Evolutionary conservation across 2,797 vertebrate genomes (phyloP), one percentile per base, ranked within the genome.

Genomic region (Hephaestus fuliginosus): DNA sequence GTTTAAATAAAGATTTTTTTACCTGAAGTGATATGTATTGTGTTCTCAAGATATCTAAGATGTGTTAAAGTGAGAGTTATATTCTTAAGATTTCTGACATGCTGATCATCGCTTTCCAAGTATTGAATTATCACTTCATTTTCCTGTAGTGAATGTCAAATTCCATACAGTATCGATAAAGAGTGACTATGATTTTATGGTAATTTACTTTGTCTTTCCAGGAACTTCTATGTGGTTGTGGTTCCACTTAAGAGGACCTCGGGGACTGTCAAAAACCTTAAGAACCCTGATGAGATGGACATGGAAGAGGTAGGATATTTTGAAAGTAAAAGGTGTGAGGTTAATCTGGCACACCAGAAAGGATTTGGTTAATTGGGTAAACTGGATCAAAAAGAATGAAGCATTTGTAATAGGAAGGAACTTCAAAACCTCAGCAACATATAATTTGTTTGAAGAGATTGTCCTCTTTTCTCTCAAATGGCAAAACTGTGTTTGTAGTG

Each of bases 281-380:
- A 96, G 80, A 98, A 94, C 90, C 98, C 98, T 0, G 98, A 99
- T 88, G 97, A 99, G 85, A 98, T 98, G 96, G 98, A 99, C 85
- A 96, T 99, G 85, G 98, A 99, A 79, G 97, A 99, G 97, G 98
- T 99, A 90, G 88, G 95, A 64, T 46, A 3, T 57, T 41, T 55
- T 14, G 55, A 55, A 67, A 30, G n/a, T 18, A 57, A 60, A 60
- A 12, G 17, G 12, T 57, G 14, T 70, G 1, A 17, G 3, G 14
- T 60, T 62, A n/a, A 22, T 52, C 5, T 46, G 10, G 28, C 46
- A 28, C 15, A 17, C 5, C 14, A 15, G 0, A 36, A 62, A 51
- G 36, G 0, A 67, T 60, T 2, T 5, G 5, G 13, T 30, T 58
- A 49, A 48, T 33, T 43, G 4, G 7, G 25, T 22, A 11, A 20